phyloP scores from a whole-genome alignment of 30 jellyfish, hydroid and myxozoan genomes.

The Clytia hemisphaerica region DNA sequence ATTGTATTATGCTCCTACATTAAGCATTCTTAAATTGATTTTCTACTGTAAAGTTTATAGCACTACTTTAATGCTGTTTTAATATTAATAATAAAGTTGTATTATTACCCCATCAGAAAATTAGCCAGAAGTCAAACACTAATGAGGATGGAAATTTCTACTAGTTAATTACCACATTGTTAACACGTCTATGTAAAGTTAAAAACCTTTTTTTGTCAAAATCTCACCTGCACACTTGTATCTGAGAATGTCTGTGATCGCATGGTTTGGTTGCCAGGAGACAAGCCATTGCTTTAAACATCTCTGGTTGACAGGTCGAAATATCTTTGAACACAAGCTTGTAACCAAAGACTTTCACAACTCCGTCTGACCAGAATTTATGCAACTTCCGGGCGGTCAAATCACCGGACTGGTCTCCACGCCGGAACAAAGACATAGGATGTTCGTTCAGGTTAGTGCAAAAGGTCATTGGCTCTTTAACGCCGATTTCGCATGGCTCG shows the following conservation, averaged over 20 bases:
- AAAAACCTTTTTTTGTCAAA: no score
- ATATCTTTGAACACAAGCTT: constrained; percentile 41
- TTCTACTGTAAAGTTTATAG: no score
- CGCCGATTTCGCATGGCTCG: constrained; percentile 76
- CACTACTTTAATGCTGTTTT: no score
- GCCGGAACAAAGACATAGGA: constrained; percentile 59
- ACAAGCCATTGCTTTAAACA: constrained; percentile 87
- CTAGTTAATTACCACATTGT: no score
- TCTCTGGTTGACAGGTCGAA: constrained; percentile 46
- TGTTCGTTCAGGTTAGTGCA: constrained; percentile 66
- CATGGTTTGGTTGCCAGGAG: constrained; percentile 76
- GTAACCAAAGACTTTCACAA: constrained; percentile 20
- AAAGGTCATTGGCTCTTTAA: constrained; percentile 52
- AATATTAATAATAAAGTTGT: not conserved
- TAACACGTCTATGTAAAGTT: no score
- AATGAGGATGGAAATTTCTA: not conserved
- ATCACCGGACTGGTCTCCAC: constrained; percentile 66
- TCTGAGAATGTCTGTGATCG: constrained; percentile 21
- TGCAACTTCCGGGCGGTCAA: constrained; percentile 44
- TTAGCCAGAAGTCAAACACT: not conserved
- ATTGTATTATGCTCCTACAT: no score
- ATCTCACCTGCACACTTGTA: constrained; percentile 41
- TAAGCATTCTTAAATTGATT: no score
- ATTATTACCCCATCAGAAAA: not conserved
- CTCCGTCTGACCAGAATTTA: constrained; percentile 59